Conservation (phyloP, 1,140 invertebrate species). For the Drosophila parabipectinata region DNA sequence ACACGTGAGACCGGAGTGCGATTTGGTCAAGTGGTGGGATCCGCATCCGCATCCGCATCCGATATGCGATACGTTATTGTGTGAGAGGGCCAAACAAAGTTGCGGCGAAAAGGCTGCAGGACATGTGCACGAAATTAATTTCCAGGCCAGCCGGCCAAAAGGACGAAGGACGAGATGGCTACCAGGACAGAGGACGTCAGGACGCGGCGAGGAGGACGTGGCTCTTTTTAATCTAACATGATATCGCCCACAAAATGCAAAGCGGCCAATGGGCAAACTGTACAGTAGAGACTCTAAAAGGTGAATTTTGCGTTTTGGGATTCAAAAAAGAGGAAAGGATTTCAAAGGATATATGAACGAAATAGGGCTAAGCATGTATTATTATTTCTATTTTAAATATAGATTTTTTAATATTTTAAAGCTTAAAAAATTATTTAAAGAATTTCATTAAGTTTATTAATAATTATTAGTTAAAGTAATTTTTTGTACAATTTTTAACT, state of each 20-base stretch:
- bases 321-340: not conserved
- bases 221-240: slow-evolving; percentile 77
- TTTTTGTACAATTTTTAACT: too few relatives aligned
- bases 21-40: slow-evolving; percentile 30
- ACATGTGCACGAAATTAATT: slow-evolving; percentile 79
- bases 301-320: not conserved
- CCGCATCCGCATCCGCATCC: slow-evolving; percentile 12
- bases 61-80: slow-evolving; percentile 7
- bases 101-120: slow-evolving; percentile 68
- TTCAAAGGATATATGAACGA: not conserved
- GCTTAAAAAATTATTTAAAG: too few relatives aligned
- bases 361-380: too few relatives aligned
- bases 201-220: slow-evolving; percentile 8
- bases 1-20: slow-evolving; percentile 22
- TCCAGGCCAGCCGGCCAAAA: slow-evolving; percentile 47
- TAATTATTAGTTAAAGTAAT: too few relatives aligned
- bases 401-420: too few relatives aligned
- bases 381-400: too few relatives aligned
- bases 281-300: slow-evolving; percentile 5
- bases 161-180: slow-evolving; percentile 38
- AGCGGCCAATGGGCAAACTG: slow-evolving; percentile 29
- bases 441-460: too few relatives aligned
- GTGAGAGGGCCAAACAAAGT: slow-evolving; percentile 50
- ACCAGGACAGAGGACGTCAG: not conserved
- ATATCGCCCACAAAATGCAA: slow-evolving; percentile 77